A percentile compares a stretch with the other conserved stretches of the same genome.
phyloP scores from a whole-genome alignment of 1,140 invertebrate species.

The Pissodes strobi region DNA sequence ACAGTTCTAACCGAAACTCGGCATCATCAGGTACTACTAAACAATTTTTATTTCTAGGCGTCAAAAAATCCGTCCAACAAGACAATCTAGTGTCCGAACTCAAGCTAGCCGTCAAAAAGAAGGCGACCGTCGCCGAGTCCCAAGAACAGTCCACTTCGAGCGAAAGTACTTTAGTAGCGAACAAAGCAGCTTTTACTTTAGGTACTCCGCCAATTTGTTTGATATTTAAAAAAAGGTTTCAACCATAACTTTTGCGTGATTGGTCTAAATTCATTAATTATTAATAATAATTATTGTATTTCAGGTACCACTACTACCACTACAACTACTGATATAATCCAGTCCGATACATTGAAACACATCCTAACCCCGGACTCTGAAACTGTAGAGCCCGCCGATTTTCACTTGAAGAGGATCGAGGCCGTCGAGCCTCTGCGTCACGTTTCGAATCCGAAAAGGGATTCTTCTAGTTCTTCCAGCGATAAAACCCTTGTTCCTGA shows the following conservation, averaged over 20 bases:
- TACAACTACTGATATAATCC: conserved; percentile 22
- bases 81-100: conserved; percentile 25
- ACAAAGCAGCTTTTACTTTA: conserved; percentile 17
- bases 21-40: no score
- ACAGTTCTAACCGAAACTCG: no score
- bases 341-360: conserved; percentile 36
- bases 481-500: conserved; percentile 24
- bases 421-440: conserved; percentile 28
- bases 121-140: conserved; percentile 2
- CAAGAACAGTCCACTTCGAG: conserved; percentile 1
- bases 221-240: neutral
- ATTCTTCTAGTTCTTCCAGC: conserved; percentile 23
- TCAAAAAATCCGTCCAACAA: conserved; percentile 19
- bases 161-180: conserved; percentile 16
- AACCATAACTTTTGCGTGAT: no score
- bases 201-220: neutral
- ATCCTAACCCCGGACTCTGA: conserved; percentile 35
- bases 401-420: conserved; percentile 29
- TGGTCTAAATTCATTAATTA: neutral
- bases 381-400: conserved; percentile 31
- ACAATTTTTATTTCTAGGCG: conserved; percentile 4
- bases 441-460: conserved; percentile 6
- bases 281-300: neutral
- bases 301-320: conserved; percentile 25
- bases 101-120: conserved; percentile 18